A percentile compares a stretch with the other conserved stretches of the same genome.
phyloP scores from a whole-genome alignment of 2,797 vertebrate genomes.

The Hipposideros larvatus region DNA sequence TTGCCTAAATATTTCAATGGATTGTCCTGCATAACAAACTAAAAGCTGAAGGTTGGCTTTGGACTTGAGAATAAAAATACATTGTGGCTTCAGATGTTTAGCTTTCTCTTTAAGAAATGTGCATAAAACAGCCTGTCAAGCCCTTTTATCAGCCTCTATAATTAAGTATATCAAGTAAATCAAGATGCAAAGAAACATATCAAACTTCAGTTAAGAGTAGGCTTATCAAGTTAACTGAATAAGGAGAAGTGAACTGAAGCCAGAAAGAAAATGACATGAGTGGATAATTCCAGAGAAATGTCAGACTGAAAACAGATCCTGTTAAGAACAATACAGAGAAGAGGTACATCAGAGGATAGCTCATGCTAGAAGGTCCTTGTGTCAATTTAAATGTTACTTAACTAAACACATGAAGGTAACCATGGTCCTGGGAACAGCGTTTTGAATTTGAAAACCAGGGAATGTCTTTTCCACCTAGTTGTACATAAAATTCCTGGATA shows the following conservation, averaged over 20 bases:
- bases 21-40: not conserved
- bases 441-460: not conserved
- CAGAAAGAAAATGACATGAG: not conserved
- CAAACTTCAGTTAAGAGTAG: not conserved
- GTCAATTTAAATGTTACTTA: slow-evolving; percentile 42
- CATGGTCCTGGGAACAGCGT: not conserved
- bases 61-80: not conserved
- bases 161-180: slow-evolving; percentile 18
- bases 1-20: not conserved
- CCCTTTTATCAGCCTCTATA: not conserved
- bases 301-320: not conserved
- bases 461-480: not conserved
- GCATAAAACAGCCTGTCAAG: not conserved
- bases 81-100: not conserved
- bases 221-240: not conserved
- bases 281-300: not conserved
- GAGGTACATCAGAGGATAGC: not conserved
- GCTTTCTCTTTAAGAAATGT: not conserved
- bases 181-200: not conserved
- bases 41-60: not conserved
- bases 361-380: not conserved
- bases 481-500: not conserved
- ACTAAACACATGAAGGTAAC: not conserved
- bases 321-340: not conserved
- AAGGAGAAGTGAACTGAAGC: not conserved